Evolutionary conservation across 2,888 invertebrate species (phyloP).

Genomic region (Barypeithes pellucidus): DNA sequence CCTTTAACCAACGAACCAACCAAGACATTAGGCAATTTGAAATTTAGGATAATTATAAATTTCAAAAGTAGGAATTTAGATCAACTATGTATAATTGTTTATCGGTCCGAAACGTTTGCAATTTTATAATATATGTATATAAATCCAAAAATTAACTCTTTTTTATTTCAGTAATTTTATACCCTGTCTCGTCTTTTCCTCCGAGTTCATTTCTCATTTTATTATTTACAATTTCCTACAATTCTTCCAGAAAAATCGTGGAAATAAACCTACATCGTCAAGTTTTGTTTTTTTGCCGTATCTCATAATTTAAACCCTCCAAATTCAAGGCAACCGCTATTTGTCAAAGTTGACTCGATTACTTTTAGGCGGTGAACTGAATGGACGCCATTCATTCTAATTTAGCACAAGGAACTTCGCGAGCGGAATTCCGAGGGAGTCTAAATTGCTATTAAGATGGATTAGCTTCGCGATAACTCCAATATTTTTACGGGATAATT

Average conservation of each 20-base stretch:
- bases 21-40: no score
- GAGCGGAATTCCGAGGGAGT: constrained; percentile 23
- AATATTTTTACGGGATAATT: constrained; percentile 34
- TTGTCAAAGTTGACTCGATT: constrained; percentile 61
- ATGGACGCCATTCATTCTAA: constrained; percentile 62
- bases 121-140: no score
- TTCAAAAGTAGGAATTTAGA: no score
- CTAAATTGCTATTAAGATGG: constrained; percentile 39
- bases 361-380: constrained; percentile 59
- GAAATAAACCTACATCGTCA: constrained; percentile 22
- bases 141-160: no score
- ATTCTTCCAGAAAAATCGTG: constrained; percentile 13
- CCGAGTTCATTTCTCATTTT: background rate
- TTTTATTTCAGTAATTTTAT: no score
- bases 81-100: no score
- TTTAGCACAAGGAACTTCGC: constrained; percentile 54
- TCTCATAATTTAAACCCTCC: constrained; percentile 51
- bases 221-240: constrained; percentile 7
- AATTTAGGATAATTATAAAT: no score
- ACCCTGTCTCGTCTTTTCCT: background rate
- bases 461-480: constrained; percentile 29
- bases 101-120: no score
- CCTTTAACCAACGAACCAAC: no score
- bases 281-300: constrained; percentile 28
- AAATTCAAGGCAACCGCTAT: constrained; percentile 60